Conservation (phyloP, 92 coral and sea anemone species). For the Actinostola sp. region DNA sequence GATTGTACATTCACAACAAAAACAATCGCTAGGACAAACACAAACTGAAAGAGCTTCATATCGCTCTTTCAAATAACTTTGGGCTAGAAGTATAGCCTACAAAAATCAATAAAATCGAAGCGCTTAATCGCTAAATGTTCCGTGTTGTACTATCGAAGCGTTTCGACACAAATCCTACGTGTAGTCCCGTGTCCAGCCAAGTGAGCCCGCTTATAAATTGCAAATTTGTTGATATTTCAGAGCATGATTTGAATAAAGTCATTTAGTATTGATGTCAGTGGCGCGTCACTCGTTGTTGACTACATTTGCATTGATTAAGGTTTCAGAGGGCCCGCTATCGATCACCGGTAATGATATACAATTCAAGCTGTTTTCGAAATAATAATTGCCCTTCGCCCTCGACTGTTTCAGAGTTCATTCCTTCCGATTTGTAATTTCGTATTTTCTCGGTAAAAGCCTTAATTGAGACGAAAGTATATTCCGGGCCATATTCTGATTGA, state of each 20-base stretch:
- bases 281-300: constrained; percentile 4
- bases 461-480: no score
- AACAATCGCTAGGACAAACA: constrained; percentile 15
- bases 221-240: constrained; percentile 15
- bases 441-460: no score
- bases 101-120: background rate
- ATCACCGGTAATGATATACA: background rate
- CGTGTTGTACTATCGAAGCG: background rate
- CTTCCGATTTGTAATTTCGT: background rate
- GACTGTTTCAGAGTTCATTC: background rate
- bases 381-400: no score
- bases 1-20: constrained; percentile 20
- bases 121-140: background rate
- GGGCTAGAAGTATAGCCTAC: background rate
- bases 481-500: no score
- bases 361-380: background rate
- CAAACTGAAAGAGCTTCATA: constrained; percentile 27
- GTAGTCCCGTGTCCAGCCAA: background rate
- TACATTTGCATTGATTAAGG: constrained; percentile 24
- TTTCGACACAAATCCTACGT: background rate
- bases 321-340: constrained; percentile 1
- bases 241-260: constrained; percentile 11
- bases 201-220: constrained; percentile 18
- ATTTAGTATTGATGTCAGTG: constrained; percentile 5
- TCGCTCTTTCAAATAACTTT: constrained; percentile 10